Conservation (phyloP, 2,888 invertebrate genomes). For the Eristalis arbustorum region DNA sequence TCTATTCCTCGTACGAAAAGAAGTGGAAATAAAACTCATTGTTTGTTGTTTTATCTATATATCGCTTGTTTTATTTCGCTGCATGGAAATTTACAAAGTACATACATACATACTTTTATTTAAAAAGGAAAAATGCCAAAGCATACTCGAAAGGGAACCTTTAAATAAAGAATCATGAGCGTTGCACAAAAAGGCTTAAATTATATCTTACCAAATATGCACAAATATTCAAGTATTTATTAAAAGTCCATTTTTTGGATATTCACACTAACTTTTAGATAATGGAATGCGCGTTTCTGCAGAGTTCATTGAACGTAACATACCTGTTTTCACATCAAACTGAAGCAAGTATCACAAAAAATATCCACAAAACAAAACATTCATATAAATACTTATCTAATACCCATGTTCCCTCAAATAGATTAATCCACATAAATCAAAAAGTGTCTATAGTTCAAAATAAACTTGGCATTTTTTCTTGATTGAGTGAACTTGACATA, state of each 20-base stretch:
- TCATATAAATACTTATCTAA: background rate
- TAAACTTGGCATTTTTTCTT: background rate
- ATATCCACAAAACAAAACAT: background rate
- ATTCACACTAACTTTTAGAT: background rate
- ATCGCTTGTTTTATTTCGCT: conserved; percentile 30
- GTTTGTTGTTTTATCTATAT: conserved; percentile 22
- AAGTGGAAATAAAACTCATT: conserved; percentile 49
- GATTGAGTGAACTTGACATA: background rate
- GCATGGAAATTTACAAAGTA: conserved; percentile 8
- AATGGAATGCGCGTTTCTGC: background rate
- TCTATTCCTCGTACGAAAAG: conserved; percentile 5
- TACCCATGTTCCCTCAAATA: background rate
- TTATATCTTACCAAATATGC: background rate
- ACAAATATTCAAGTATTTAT: too few relatives aligned
- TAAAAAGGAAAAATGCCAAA: background rate
- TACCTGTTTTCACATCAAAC: background rate
- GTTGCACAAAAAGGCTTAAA: background rate
- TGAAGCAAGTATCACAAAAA: background rate
- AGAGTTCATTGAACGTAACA: background rate
- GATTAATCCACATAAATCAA: background rate
- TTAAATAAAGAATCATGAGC: background rate
- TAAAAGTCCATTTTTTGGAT: background rate
- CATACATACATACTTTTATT: too few relatives aligned
- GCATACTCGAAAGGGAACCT: conserved; percentile 6
- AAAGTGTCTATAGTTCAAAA: background rate